A percentile compares a stretch with the other conserved stretches of the same genome.
Conservation (phyloP, 1,140 invertebrate species). For the Anoplophora glabripennis region DNA sequence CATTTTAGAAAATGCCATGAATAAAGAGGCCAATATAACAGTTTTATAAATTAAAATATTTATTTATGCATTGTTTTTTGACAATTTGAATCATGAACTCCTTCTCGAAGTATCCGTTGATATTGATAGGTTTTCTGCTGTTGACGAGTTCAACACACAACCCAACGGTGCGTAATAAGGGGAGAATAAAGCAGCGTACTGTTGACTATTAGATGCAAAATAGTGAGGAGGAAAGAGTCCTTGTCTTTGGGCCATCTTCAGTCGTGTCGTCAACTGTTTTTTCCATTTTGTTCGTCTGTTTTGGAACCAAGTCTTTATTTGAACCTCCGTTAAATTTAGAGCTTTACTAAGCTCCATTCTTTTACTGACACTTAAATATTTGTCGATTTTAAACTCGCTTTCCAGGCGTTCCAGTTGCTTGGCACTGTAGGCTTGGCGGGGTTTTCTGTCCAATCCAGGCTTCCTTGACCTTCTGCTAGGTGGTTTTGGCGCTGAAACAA, state of each 20-base stretch:
- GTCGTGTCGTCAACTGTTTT: conserved; percentile 84
- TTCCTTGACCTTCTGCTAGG: conserved; percentile 74
- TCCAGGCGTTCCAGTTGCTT: conserved; percentile 89
- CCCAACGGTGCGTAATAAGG: conserved; percentile 55
- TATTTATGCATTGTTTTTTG: no score
- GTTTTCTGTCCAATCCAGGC: conserved; percentile 86
- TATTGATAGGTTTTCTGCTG: no score
- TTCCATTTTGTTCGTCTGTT: conserved; percentile 95
- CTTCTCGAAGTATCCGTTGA: no score
- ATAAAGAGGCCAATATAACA: no score
- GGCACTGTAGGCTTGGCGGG: conserved; percentile 91
- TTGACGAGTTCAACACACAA: conserved; percentile 49
- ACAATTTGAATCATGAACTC: no score
- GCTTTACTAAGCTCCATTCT: conserved; percentile 88
- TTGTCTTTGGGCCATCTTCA: conserved; percentile 85
- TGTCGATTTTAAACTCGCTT: conserved; percentile 91
- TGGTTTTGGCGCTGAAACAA: conserved; percentile 70
- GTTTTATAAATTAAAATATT: no score
- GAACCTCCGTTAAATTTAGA: conserved; percentile 87
- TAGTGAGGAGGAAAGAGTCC: conserved; percentile 70
- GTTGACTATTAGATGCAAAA: conserved; percentile 60
- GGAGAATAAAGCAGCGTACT: conserved; percentile 57
- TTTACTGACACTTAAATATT: conserved; percentile 93
- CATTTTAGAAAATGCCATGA: no score
- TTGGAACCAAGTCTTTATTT: conserved; percentile 96